A percentile compares a stretch with the other conserved stretches of the same genome.
phyloP scores from a whole-genome alignment of 2,888 invertebrate genomes.

The Drosophila pseudotalamancana region DNA sequence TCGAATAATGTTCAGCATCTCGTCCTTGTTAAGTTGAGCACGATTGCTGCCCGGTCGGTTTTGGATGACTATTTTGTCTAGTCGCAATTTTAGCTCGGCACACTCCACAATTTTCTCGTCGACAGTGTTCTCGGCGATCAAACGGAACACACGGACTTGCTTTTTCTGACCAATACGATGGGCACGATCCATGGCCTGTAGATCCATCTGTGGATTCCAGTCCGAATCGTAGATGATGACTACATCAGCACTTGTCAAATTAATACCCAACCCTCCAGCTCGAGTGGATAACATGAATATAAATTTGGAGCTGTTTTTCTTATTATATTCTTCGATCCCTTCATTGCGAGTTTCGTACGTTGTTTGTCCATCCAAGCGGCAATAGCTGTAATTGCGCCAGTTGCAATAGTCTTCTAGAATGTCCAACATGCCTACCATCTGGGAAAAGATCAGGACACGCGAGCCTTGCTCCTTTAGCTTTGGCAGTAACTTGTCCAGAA shows the following conservation, averaged over 20 bases:
- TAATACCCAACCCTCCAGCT: conserved; percentile 99
- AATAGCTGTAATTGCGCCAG: conserved; percentile 93
- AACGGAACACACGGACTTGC: conserved; percentile 95
- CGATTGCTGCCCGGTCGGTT: no score
- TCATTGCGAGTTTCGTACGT: conserved; percentile 97
- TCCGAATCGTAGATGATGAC: conserved; percentile 99
- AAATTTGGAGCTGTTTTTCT: conserved; percentile 95
- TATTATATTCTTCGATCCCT: conserved; percentile 97
- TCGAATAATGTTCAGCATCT: conserved; percentile 99
- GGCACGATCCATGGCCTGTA: conserved; percentile 98
- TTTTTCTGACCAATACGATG: conserved; percentile 99
- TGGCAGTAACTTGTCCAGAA: conserved; percentile 96
- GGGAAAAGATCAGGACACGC: conserved; percentile 96
- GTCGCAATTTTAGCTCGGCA: conserved; percentile 97
- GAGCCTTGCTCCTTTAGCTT: conserved; percentile 95
- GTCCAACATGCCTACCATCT: conserved; percentile 98
- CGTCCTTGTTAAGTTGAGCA: conserved; percentile 96
- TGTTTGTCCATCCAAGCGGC: conserved; percentile 97
- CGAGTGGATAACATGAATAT: conserved; percentile 99
- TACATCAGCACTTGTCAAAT: conserved; percentile 98
- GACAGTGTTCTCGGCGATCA: conserved; percentile 99
- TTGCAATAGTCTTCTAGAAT: conserved; percentile 98
- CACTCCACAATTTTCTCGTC: conserved; percentile 99
- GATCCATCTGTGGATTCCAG: conserved; percentile 99
- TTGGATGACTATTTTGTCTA: conserved; percentile 99